Percentiles rank a stretch among this genome's conserved stretches.
Evolutionary conservation across 1,140 invertebrate genomes (phyloP).

Genomic region (Marisa cornuarietis): DNA sequence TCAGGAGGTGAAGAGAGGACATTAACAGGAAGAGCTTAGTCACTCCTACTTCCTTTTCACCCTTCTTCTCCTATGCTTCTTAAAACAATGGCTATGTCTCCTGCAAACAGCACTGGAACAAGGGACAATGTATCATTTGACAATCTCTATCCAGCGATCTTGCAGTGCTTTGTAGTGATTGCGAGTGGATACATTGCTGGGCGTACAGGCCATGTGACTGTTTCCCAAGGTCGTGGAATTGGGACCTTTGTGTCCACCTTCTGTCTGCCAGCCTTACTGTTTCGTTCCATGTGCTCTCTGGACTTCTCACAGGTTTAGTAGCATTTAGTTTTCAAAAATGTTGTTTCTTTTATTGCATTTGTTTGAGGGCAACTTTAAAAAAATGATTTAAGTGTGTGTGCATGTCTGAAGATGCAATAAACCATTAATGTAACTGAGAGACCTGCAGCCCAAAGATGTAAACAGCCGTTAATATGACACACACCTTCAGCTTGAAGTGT

Average conservation of each 20-base stretch:
- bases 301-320: conserved; percentile 84
- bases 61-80: too few relatives aligned
- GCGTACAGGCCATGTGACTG: conserved; percentile 82
- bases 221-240: conserved; percentile 85
- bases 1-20: too few relatives aligned
- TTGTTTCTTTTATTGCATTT: background rate
- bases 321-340: conserved; percentile 76
- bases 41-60: too few relatives aligned
- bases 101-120: background rate
- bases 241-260: conserved; percentile 94
- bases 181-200: conserved; percentile 91
- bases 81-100: too few relatives aligned
- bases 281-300: conserved; percentile 86
- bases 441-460: too few relatives aligned
- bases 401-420: too few relatives aligned
- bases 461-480: too few relatives aligned
- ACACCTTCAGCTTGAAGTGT: too few relatives aligned
- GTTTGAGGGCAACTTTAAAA: background rate
- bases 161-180: conserved; percentile 92
- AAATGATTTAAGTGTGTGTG: too few relatives aligned
- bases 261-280: conserved; percentile 90
- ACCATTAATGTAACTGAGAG: too few relatives aligned
- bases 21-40: too few relatives aligned
- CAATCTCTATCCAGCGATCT: conserved; percentile 87
- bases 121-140: conserved; percentile 68